Percentiles rank a stretch among this genome's conserved stretches.
These are phyloP conservation scores for Drosophila pectinifera DNA, from an alignment of 1,140 invertebrate species.

Conservation along the genomic window DNA sequence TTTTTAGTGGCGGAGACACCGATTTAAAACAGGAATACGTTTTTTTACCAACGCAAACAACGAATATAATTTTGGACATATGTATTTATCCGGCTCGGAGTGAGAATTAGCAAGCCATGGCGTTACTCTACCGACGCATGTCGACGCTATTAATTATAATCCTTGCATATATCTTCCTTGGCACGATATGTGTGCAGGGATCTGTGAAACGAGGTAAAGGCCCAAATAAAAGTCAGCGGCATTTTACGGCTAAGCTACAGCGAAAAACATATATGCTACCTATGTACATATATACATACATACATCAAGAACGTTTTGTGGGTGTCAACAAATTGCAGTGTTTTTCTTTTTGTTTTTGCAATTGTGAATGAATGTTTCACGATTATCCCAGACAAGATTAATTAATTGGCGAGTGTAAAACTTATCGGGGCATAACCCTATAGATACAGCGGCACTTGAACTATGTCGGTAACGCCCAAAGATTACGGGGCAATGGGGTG, in stretches of 20 bases:
- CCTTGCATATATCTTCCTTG: conserved; percentile 34
- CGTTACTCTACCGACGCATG: conserved; percentile 46
- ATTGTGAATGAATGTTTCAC: conserved; percentile 20
- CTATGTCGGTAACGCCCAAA: conserved; percentile 47
- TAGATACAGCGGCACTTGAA: conserved; percentile 10
- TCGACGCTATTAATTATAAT: conserved; percentile 45
- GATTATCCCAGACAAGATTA: too few relatives aligned
- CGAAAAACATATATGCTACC: conserved; percentile 12
- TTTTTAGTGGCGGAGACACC: conserved; percentile 4
- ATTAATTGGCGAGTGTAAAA: neutral
- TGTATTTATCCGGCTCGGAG: conserved; percentile 48
- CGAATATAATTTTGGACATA: conserved; percentile 42
- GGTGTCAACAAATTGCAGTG: conserved; percentile 43
- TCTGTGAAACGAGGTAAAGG: conserved; percentile 32
- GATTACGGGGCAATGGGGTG: conserved; percentile 44
- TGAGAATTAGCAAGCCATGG: conserved; percentile 53
- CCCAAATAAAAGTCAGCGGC: too few relatives aligned
- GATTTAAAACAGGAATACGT: neutral
- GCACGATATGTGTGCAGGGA: conserved; percentile 43
- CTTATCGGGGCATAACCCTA: neutral
- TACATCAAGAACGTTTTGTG: conserved; percentile 22
- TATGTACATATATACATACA: conserved; percentile 8
- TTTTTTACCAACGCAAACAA: conserved; percentile 34
- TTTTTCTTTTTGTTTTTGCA: conserved; percentile 23
- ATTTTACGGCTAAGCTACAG: neutral